phyloP scores from a whole-genome alignment of 2,113 vertebrate genomes.

The Centropus unirufus region DNA sequence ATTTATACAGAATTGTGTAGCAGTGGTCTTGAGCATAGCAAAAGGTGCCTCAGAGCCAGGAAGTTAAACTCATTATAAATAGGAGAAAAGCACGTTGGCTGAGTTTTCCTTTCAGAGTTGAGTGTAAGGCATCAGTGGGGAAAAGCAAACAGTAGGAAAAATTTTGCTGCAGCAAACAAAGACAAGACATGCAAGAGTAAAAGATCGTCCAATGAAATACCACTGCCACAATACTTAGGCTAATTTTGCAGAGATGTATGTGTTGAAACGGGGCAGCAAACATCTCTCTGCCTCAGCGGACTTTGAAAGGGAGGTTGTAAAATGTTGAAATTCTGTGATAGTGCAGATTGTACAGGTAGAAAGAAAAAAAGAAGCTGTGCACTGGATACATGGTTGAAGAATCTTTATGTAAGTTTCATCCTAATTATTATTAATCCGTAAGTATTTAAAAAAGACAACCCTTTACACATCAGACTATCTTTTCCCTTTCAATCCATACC shows the following conservation, averaged over 20 bases:
- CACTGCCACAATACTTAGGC: background rate
- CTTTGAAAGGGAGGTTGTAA: background rate
- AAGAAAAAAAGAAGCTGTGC: background rate
- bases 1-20: constrained; percentile 2
- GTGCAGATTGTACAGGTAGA: background rate
- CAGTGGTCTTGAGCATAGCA: background rate
- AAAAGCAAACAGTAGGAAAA: background rate
- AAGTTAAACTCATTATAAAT: constrained; percentile 3
- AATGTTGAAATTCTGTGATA: background rate
- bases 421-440: background rate
- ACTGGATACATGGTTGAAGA: background rate
- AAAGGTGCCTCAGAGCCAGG: constrained; percentile 30
- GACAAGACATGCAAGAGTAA: background rate
- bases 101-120: background rate
- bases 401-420: background rate
- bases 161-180: background rate
- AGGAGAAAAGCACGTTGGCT: background rate
- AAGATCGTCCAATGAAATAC: background rate
- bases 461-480: background rate
- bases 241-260: background rate
- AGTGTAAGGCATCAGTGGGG: background rate
- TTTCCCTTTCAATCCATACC: background rate
- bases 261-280: background rate
- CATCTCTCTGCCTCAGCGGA: background rate
- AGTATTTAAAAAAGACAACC: background rate